These are phyloP conservation scores for Paratrypauchen microcephalus DNA, from an alignment of 2,797 vertebrate genomes.

Conservation along the genomic window DNA sequence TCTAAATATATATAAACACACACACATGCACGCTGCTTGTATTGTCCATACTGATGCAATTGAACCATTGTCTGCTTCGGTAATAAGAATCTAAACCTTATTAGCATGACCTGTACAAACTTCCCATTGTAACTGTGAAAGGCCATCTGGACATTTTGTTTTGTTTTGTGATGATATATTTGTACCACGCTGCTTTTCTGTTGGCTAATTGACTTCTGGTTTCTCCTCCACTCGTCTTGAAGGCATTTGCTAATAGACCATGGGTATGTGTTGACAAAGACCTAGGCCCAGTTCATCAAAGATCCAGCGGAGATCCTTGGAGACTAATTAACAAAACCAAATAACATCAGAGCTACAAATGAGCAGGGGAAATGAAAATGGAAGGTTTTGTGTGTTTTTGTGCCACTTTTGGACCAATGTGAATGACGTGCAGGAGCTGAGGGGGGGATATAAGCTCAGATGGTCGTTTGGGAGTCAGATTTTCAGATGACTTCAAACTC, in stretches of 20 bases:
- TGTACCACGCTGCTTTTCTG: background rate
- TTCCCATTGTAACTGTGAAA: slow-evolving; percentile 35
- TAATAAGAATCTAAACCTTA: slow-evolving; percentile 33
- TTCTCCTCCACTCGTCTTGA: slow-evolving; percentile 50
- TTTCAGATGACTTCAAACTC: slow-evolving; percentile 31
- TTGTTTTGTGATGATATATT: slow-evolving; percentile 7
- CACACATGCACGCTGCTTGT: background rate
- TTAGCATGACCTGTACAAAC: slow-evolving; percentile 48
- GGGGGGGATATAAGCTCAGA: slow-evolving; percentile 45
- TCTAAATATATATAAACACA: background rate
- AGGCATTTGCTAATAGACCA: slow-evolving; percentile 54
- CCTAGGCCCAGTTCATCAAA: slow-evolving; percentile 40
- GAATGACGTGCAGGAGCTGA: slow-evolving; percentile 42
- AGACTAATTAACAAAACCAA: slow-evolving; percentile 58
- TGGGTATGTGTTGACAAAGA: slow-evolving; percentile 43
- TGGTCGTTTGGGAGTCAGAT: slow-evolving; percentile 8
- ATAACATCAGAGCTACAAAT: slow-evolving; percentile 29
- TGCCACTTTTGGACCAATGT: slow-evolving; percentile 20
- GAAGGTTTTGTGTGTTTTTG: background rate
- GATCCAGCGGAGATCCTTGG: slow-evolving; percentile 48
- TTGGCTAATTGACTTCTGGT: slow-evolving; percentile 14
- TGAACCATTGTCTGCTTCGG: slow-evolving; percentile 15
- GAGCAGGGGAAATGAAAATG: slow-evolving; percentile 28
- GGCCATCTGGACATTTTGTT: slow-evolving; percentile 7
- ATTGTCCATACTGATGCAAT: background rate